Evolutionary conservation across 35 echinoderm and acorn worm species (phyloP), one percentile per base, ranked within the genome.

Genomic region (Stichopus chloronotus): DNA sequence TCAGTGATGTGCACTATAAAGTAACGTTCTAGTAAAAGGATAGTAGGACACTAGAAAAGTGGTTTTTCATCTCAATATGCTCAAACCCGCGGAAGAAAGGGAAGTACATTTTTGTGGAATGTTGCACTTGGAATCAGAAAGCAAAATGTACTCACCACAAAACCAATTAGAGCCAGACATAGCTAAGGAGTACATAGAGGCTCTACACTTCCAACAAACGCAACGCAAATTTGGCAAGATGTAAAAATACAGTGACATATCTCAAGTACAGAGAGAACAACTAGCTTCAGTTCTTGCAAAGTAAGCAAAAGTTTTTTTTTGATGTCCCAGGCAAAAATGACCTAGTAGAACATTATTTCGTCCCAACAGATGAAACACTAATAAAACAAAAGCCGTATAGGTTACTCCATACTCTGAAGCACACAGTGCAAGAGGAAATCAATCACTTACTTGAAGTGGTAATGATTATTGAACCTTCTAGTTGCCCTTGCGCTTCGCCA

Each of bases 301-400:
- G 68, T 84, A 58, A 17, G 23, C 10, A 7, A n/a, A 61, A 4
- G 80, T n/a, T 86, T 7, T 93, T 93, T 53, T 60, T 79, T 16
- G 92, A 93, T 93, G 79, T 93, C 53, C 92, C 92, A 93, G 92
- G 92, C 16, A 85, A 55, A 72, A 85, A 80, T 52, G 63, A 86
- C 12, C 0, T 85, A 19, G 12, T 86, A 52, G n/a, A n/a, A n/a
- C 80, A 93, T 86, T 43, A 93, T 61, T 58, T 93, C 19, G 63
- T 65, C 53, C 54, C 63, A 12, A 93, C 79, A 14, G 55, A 58
- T 65, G 79, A 84, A 74, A 93, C 59, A 12, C 92, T 79, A 0
- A 86, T 93, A 52, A 56, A 58, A 6, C 92, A 93, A 93, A 84
- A 86, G 53, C 80, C 92, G 13, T 93, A 93, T 76, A 84, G 92